Evolutionary conservation across 2,888 invertebrate species (phyloP).

Genomic region (Odontothrips loti): DNA sequence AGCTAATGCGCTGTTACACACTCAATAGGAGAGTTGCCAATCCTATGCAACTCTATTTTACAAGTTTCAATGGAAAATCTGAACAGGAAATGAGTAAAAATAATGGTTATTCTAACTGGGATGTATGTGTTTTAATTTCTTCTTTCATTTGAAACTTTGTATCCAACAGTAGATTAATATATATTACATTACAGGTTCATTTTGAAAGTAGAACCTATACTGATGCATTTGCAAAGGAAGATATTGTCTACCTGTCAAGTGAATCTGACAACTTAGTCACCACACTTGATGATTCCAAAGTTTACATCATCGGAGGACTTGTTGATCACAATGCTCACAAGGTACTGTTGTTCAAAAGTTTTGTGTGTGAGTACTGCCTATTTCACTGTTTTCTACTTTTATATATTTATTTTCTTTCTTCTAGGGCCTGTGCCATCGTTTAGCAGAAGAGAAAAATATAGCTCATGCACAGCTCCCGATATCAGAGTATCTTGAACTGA

Average conservation of each 20-base stretch:
- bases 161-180: not conserved
- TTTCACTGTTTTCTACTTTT: slow-evolving; percentile 30
- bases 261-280: slow-evolving; percentile 86
- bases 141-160: not conserved
- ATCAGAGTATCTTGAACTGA: slow-evolving; percentile 83
- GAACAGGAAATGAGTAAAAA: slow-evolving; percentile 72
- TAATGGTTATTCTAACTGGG: slow-evolving; percentile 88
- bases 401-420: slow-evolving; percentile 27
- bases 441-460: slow-evolving; percentile 73
- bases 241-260: slow-evolving; percentile 85
- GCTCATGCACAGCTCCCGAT: slow-evolving; percentile 83
- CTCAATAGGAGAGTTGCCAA: slow-evolving; percentile 74
- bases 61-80: slow-evolving; percentile 71
- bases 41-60: slow-evolving; percentile 78
- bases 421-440: slow-evolving; percentile 77
- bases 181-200: slow-evolving; percentile 53
- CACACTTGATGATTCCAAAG: slow-evolving; percentile 66
- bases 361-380: not conserved
- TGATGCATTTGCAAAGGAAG: slow-evolving; percentile 68
- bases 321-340: slow-evolving; percentile 97
- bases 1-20: slow-evolving; percentile 85
- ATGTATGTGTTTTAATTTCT: slow-evolving; percentile 57
- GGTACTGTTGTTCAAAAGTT: slow-evolving; percentile 49
- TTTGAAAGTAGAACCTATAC: slow-evolving; percentile 64
- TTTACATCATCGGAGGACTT: slow-evolving; percentile 93